Percentiles rank a stretch among this genome's conserved stretches.
Conservation (phyloP, 2,888 invertebrate species). For the Hirtodrosophila cameraria region DNA sequence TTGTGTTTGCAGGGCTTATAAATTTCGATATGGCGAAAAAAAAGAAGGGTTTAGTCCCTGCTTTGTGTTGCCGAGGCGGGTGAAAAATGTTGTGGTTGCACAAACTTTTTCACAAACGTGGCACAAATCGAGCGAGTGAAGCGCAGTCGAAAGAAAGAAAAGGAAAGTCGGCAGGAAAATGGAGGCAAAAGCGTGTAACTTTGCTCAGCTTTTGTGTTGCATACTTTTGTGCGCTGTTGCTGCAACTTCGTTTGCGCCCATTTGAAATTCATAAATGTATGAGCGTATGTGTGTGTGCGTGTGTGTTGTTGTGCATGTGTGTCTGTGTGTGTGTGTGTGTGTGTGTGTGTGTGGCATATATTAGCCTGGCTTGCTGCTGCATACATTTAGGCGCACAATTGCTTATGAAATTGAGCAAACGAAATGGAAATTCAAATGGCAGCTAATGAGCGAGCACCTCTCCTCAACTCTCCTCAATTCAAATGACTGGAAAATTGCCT, state of each 20-base stretch:
- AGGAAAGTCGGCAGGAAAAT: conserved; percentile 27
- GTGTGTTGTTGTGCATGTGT: conserved; percentile 15
- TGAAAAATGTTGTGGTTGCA: conserved; percentile 45
- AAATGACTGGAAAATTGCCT: conserved; percentile 2
- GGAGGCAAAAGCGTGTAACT: conserved; percentile 43
- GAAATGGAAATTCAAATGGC: conserved; percentile 68
- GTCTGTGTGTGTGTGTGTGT: conserved; percentile 28
- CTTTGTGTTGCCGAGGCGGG: conserved; percentile 23
- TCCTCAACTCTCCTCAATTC: not conserved
- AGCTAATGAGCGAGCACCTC: conserved; percentile 66
- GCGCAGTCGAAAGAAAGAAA: conserved; percentile 18
- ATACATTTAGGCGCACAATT: conserved; percentile 73
- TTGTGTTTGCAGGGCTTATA: conserved; percentile 29
- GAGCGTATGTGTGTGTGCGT: conserved; percentile 10
- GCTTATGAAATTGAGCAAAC: conserved; percentile 78
- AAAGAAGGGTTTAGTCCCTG: conserved; percentile 16
- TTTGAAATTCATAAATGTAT: conserved; percentile 72
- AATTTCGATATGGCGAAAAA: conserved; percentile 38
- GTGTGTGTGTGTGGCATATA: conserved; percentile 53
- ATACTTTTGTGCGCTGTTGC: conserved; percentile 50
- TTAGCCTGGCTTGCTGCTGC: conserved; percentile 65
- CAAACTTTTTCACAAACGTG: conserved; percentile 55
- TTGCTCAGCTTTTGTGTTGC: conserved; percentile 64
- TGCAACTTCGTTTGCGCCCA: conserved; percentile 69
- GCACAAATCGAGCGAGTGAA: conserved; percentile 53